These are phyloP conservation scores for Hetaerina titia DNA, from an alignment of 2,888 invertebrate genomes.

Conservation along the genomic window DNA sequence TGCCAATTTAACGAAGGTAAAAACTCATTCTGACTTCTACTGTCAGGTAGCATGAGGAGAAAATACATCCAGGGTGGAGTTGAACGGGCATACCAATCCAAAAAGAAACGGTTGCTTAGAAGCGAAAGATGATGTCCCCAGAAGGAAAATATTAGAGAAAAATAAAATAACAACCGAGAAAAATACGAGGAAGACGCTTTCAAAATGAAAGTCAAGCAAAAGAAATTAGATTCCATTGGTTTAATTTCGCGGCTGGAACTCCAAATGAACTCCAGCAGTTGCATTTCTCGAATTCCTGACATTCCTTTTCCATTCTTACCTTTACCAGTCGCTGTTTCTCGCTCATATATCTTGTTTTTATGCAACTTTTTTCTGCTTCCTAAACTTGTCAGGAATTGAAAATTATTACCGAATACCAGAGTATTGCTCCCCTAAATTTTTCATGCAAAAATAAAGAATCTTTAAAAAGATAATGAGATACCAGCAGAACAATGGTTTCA, in stretches of 20 bases:
- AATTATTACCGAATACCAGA: neutral
- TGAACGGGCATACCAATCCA: neutral
- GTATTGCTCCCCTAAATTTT: neutral
- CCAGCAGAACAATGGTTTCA: too few relatives aligned
- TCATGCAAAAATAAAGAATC: neutral
- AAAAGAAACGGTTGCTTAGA: neutral
- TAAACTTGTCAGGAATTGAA: neutral
- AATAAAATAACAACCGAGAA: neutral
- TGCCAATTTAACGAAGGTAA: neutral
- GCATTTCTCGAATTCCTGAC: constrained; percentile 30
- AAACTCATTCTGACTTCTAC: neutral
- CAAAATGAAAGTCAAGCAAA: neutral
- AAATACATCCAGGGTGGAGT: neutral
- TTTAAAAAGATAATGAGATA: too few relatives aligned
- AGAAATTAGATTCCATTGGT: constrained; percentile 62
- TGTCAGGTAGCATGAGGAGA: neutral
- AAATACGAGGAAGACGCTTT: neutral
- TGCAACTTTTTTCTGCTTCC: neutral
- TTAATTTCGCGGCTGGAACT: constrained; percentile 49
- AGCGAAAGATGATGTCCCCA: neutral
- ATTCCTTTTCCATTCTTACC: neutral
- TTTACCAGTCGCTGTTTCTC: neutral
- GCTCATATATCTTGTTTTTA: neutral
- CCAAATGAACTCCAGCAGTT: constrained; percentile 31
- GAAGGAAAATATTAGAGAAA: neutral